These are phyloP conservation scores for Chydorus sphaericus DNA, from an alignment of 2,888 invertebrate species.

Conservation along the genomic window DNA sequence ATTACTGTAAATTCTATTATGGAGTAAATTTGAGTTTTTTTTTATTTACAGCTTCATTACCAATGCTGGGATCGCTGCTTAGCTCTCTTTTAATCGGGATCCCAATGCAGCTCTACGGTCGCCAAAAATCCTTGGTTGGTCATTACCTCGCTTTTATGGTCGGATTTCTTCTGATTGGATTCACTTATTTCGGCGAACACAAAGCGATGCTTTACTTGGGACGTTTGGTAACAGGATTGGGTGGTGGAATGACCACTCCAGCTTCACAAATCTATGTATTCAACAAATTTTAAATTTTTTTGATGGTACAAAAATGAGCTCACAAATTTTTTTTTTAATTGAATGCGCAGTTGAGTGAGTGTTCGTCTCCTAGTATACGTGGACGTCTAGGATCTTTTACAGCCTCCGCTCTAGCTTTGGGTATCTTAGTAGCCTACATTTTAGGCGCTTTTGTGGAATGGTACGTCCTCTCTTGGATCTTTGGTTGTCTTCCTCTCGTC, in stretches of 20 bases:
- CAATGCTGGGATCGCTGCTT: not conserved
- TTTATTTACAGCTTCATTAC: slow-evolving; percentile 3
- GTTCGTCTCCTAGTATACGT: slow-evolving; percentile 13
- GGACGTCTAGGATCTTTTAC: slow-evolving; percentile 16
- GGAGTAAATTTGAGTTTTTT: no score
- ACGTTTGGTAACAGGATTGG: slow-evolving; percentile 16
- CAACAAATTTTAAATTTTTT: no score
- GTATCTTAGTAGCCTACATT: slow-evolving; percentile 61
- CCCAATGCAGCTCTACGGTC: slow-evolving; percentile 15
- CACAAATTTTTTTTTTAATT: not conserved
- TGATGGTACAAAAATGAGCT: not conserved
- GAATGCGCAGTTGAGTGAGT: slow-evolving; percentile 15
- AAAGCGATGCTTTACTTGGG: slow-evolving; percentile 15
- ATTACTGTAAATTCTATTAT: no score
- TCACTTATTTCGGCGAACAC: slow-evolving; percentile 8
- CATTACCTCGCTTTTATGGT: slow-evolving; percentile 12
- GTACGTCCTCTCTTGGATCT: slow-evolving; percentile 56
- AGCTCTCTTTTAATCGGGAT: slow-evolving; percentile 11
- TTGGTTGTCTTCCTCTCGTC: slow-evolving; percentile 56
- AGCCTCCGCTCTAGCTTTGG: slow-evolving; percentile 20
- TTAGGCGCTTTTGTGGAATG: slow-evolving; percentile 65
- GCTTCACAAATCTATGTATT: slow-evolving; percentile 17
- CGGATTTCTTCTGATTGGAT: slow-evolving; percentile 15
- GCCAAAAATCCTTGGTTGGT: slow-evolving; percentile 14
- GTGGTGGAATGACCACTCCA: slow-evolving; percentile 15